A percentile compares a stretch with the other conserved stretches of the same genome.
phyloP scores from a whole-genome alignment of 1,140 invertebrate genomes.

The Philopotamus ludificatus region DNA sequence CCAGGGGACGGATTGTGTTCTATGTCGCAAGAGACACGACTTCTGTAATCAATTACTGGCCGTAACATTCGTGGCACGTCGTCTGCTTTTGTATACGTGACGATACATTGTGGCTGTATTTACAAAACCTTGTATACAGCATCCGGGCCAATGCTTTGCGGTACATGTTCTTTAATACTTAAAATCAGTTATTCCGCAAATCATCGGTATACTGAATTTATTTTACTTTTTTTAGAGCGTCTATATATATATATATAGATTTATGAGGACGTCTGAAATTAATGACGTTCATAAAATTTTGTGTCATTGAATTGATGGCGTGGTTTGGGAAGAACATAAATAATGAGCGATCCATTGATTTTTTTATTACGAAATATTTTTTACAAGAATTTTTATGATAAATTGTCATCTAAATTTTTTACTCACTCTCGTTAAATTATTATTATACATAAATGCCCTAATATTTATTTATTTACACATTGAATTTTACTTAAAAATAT shows the following conservation, averaged over 20 bases:
- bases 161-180: neutral
- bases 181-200: neutral
- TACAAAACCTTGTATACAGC: too few species aligned
- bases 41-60: constrained; percentile 10
- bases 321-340: neutral
- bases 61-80: neutral
- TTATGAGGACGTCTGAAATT: too few species aligned
- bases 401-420: neutral
- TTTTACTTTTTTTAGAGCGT: too few species aligned
- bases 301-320: neutral
- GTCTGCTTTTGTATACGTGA: too few species aligned
- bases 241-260: too few species aligned
- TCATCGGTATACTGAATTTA: neutral
- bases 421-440: too few species aligned
- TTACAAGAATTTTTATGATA: neutral
- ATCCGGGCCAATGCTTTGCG: too few species aligned
- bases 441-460: too few species aligned
- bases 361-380: neutral
- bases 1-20: constrained; percentile 8
- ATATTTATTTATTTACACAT: too few species aligned
- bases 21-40: neutral
- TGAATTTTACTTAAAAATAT: too few species aligned
- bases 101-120: too few species aligned
- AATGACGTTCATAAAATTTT: too few species aligned
- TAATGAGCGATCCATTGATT: constrained; percentile 8